phyloP scores from a whole-genome alignment of 2,888 invertebrate species.

The Aleiodes alternator region DNA sequence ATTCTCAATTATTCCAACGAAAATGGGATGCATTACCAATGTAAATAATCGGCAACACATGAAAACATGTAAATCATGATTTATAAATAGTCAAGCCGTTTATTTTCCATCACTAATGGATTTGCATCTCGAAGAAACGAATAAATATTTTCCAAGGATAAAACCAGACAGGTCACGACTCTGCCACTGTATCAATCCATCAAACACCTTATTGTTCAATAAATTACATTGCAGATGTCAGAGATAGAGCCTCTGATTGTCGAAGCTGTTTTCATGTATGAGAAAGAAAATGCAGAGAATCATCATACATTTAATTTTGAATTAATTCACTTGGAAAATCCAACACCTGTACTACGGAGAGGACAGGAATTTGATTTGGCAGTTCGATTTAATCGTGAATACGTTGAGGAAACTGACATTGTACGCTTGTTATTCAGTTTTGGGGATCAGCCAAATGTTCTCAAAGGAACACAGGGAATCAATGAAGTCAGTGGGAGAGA shows the following conservation, averaged over 20 bases:
- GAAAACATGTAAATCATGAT: no score
- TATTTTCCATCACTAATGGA: no score
- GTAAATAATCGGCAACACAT: not conserved
- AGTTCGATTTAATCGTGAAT: constrained; percentile 81
- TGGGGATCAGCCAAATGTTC: constrained; percentile 77
- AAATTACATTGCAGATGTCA: constrained; percentile 57
- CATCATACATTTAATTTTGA: constrained; percentile 85
- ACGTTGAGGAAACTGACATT: constrained; percentile 79
- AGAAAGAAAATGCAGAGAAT: constrained; percentile 81
- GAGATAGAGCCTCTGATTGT: constrained; percentile 77
- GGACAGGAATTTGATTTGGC: constrained; percentile 85
- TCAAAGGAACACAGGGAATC: constrained; percentile 78
- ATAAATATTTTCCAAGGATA: no score
- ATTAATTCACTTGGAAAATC: constrained; percentile 81
- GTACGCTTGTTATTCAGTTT: constrained; percentile 83
- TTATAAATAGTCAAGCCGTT: no score
- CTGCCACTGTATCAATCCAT: no score
- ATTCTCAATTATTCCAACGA: not conserved
- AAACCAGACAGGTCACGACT: no score
- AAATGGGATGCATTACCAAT: not conserved
- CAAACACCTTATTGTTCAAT: no score
- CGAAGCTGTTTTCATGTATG: constrained; percentile 81
- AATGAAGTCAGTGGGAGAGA: constrained; percentile 68
- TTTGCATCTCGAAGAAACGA: no score
- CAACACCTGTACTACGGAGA: constrained; percentile 82